A percentile compares a stretch with the other conserved stretches of the same genome.
phyloP scores from a whole-genome alignment of 2,888 invertebrate species.

The Glyphotaelius pellucidus region DNA sequence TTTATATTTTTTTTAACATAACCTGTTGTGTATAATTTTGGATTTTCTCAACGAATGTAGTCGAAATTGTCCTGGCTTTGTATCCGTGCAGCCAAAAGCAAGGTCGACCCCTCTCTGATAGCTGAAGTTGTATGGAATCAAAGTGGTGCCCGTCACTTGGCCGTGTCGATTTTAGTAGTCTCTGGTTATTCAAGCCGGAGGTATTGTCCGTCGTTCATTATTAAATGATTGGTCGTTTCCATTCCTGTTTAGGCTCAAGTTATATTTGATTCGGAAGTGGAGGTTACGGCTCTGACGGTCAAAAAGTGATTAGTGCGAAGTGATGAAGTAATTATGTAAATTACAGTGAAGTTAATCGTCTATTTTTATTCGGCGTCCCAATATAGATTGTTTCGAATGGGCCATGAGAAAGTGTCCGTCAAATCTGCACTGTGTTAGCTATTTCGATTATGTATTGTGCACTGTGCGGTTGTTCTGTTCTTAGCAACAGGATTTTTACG shows the following conservation, averaged over 20 bases:
- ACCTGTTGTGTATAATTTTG: slow-evolving; percentile 35
- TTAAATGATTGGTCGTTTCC: background rate
- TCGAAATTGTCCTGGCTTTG: slow-evolving; percentile 27
- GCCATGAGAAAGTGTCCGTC: background rate
- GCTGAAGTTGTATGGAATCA: slow-evolving; percentile 20
- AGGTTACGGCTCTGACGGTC: slow-evolving; percentile 9
- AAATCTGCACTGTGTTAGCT: background rate
- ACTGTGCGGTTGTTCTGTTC: background rate
- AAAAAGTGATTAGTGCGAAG: slow-evolving; percentile 19
- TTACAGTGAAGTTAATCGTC: background rate
- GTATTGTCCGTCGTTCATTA: background rate
- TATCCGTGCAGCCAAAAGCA: slow-evolving; percentile 43
- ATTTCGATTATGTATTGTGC: background rate
- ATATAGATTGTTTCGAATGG: background rate
- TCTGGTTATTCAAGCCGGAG: slow-evolving; percentile 26
- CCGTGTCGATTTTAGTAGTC: slow-evolving; percentile 10
- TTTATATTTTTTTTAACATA: slow-evolving; percentile 5
- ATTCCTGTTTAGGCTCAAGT: background rate
- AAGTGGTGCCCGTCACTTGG: slow-evolving; percentile 9
- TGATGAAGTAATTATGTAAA: slow-evolving; percentile 20
- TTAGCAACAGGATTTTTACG: background rate
- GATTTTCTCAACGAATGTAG: slow-evolving; percentile 6
- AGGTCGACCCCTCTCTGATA: slow-evolving; percentile 43
- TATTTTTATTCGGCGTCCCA: background rate
- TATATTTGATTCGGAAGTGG: slow-evolving; percentile 18